Base-by-base conservation (phyloP, 2,113 vertebrate species). In the Paradoxurus hermaphroditus region DNA sequence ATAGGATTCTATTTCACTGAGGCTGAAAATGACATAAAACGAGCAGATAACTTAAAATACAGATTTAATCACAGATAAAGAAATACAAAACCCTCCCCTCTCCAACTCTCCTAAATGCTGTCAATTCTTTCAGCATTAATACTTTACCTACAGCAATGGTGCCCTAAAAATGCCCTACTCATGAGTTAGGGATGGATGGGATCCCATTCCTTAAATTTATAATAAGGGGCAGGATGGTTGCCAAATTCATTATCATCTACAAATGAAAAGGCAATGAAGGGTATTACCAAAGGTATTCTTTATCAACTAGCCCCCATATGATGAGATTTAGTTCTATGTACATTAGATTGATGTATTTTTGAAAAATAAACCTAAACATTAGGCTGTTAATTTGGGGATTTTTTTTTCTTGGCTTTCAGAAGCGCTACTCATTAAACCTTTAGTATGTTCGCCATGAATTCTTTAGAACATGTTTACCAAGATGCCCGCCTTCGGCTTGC, bases 311-410 rank as follows among this genome's bases (percentile, higher is more conserved):
- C 68, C 63, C 77, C 39, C 49, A 87, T 89, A 93, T 88, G 82
- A 49, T 62, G 36, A 91, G 51, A 49, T 53, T 93, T 89, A 75
- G 21, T 95, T 94, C 36, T 94, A 70, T n/a, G 41, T 95, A 92
- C 25, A 68, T 46, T 75, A 84, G 79, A 67, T 15, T 65, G 34
- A 68, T 1, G 1, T 68, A 29, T 49, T 85, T 84, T 59, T 21
- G 1, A 18, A 75, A 94, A 88, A 78, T 63, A 63, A 84, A 62
- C 5, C 34, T 89, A 41, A 75, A 84, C 46, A 88, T n/a, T 72
- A 75, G 70, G 44, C 15, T 73, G 5, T 53, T 86, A 27, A 56
- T 83, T 95, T 86, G 19, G 25, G 46, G 63, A 59, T 15, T 25
- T 14, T 78, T n/a, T 77, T 13, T 77, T 21, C 36, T 51, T n/a